Evolutionary conservation across 1,140 invertebrate genomes (phyloP).

Genomic region (Dinoponera quadriceps): DNA sequence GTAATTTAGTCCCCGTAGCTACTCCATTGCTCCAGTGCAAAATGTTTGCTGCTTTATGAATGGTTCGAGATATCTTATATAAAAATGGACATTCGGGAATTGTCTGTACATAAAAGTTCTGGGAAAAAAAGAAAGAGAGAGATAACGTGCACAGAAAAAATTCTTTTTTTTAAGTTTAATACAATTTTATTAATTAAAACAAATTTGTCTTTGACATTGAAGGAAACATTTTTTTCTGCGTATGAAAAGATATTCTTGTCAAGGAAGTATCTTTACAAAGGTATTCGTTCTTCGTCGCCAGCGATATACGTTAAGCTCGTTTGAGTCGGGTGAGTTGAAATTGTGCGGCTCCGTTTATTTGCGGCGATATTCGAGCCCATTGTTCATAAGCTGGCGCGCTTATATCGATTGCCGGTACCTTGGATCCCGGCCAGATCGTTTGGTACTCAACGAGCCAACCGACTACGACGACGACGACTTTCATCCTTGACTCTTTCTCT

Average conservation of each 20-base stretch:
- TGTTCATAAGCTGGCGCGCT: constrained; percentile 66
- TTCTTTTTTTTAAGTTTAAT: too few species aligned
- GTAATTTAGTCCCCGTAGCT: too few species aligned
- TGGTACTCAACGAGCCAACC: constrained; percentile 42
- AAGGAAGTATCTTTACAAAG: constrained; percentile 4
- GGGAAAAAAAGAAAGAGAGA: too few species aligned
- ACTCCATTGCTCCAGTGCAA: too few species aligned
- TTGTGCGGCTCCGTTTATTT: constrained; percentile 58
- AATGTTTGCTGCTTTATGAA: too few species aligned
- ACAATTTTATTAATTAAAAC: too few species aligned
- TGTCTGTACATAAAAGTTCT: too few species aligned
- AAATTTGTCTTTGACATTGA: too few species aligned
- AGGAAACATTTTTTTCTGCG: too few species aligned
- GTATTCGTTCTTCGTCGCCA: constrained; percentile 28
- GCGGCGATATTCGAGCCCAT: constrained; percentile 63
- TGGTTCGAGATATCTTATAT: too few species aligned
- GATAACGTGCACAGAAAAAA: too few species aligned
- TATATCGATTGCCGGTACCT: constrained; percentile 73
- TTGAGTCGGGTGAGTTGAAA: constrained; percentile 24
- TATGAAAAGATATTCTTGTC: constrained; percentile 34
- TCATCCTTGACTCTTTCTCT: constrained; percentile 51
- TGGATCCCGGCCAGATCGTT: constrained; percentile 75
- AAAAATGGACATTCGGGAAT: too few species aligned
- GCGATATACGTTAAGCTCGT: constrained; percentile 44
- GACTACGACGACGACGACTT: constrained; percentile 34